These are phyloP conservation scores for Uria aalge DNA, from an alignment of 2,113 vertebrate genomes.

Conservation along the genomic window DNA sequence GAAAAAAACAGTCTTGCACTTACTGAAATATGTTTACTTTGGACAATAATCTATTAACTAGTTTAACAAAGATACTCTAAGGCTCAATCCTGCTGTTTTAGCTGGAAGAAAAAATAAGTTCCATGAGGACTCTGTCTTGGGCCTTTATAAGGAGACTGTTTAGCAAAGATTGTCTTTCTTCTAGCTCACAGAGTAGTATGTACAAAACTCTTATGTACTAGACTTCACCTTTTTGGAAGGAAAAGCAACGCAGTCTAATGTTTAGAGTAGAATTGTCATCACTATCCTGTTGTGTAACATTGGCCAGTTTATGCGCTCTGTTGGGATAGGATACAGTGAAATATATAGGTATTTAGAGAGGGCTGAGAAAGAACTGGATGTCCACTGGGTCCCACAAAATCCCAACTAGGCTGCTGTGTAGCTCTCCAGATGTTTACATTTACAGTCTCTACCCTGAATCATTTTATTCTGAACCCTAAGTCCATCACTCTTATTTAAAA, in stretches of 20 bases:
- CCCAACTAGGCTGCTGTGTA: background rate
- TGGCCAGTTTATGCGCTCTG: background rate
- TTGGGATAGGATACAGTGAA: background rate
- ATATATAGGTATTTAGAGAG: background rate
- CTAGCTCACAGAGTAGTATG: background rate
- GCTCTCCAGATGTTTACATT: background rate
- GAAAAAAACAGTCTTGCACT: slow-evolving; percentile 18
- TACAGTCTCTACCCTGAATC: background rate
- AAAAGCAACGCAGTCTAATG: background rate
- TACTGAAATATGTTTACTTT: slow-evolving; percentile 68
- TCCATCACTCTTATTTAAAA: background rate
- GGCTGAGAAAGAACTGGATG: background rate
- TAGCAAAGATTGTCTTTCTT: background rate
- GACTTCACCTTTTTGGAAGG: background rate
- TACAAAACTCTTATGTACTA: background rate
- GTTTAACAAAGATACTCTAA: slow-evolving; percentile 34
- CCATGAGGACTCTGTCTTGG: background rate
- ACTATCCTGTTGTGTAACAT: background rate
- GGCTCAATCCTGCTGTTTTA: background rate
- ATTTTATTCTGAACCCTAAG: background rate
- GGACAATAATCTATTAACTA: slow-evolving; percentile 60
- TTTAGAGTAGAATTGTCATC: background rate
- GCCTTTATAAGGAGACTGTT: background rate
- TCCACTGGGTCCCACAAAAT: background rate
- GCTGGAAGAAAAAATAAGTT: background rate